These are phyloP conservation scores for Poeciliopsis turrubarensis DNA, from an alignment of 2,113 vertebrate genomes.

Conservation along the genomic window DNA sequence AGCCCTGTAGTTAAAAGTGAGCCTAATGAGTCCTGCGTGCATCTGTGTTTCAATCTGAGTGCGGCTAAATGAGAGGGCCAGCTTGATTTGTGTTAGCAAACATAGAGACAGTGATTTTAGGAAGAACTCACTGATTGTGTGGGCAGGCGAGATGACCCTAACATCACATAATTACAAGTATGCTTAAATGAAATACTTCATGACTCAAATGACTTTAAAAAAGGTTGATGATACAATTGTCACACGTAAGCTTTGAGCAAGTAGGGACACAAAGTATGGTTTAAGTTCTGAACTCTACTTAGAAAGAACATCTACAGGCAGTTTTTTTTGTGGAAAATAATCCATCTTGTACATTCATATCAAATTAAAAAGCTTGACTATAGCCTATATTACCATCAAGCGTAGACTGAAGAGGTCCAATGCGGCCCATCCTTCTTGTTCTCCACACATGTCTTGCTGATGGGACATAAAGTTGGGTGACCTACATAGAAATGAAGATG, in stretches of 20 bases:
- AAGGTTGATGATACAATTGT: not conserved
- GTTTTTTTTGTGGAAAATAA: not conserved
- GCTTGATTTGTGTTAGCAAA: slow-evolving; percentile 22
- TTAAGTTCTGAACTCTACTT: too few species aligned
- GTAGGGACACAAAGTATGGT: too few species aligned
- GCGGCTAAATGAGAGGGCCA: slow-evolving; percentile 45
- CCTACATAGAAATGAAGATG: slow-evolving; percentile 73
- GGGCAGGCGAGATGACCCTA: not conserved
- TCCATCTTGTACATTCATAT: not conserved
- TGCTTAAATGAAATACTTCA: too few species aligned
- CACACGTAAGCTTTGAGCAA: not conserved
- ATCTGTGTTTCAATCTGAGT: slow-evolving; percentile 28
- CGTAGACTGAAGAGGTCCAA: slow-evolving; percentile 94
- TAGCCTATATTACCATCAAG: slow-evolving; percentile 85
- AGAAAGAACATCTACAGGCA: too few species aligned
- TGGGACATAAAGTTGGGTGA: slow-evolving; percentile 96
- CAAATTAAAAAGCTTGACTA: not conserved
- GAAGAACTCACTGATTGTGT: not conserved
- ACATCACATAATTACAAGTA: not conserved
- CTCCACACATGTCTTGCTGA: slow-evolving; percentile 94
- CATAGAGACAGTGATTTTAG: slow-evolving; percentile 2
- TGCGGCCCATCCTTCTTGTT: slow-evolving; percentile 93
- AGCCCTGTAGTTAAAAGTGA: slow-evolving; percentile 26
- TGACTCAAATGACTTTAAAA: too few species aligned
- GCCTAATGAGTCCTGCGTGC: slow-evolving; percentile 8